A percentile compares a stretch with the other conserved stretches of the same genome.
Conservation (phyloP, 2,888 invertebrate species). For the Unio pictorum region DNA sequence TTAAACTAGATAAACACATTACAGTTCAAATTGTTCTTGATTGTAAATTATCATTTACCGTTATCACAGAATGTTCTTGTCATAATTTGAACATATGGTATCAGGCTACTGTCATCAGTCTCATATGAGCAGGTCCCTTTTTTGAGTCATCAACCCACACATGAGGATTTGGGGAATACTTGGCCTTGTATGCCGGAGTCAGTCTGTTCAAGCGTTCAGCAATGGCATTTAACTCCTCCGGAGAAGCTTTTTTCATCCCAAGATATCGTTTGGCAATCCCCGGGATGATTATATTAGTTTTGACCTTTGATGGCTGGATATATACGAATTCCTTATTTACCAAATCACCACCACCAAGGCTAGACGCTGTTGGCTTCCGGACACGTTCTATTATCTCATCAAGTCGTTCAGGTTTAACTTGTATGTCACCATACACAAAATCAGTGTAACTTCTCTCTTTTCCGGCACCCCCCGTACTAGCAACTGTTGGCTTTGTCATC, state of each 20-base stretch:
- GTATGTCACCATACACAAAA: slow-evolving; percentile 50
- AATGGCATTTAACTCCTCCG: slow-evolving; percentile 48
- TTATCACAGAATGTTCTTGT: no score
- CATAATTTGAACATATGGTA: no score
- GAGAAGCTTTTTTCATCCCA: slow-evolving; percentile 44
- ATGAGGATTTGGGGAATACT: slow-evolving; percentile 51
- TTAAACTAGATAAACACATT: no score
- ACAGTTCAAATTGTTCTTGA: no score
- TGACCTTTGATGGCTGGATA: slow-evolving; percentile 43
- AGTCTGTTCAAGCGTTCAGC: slow-evolving; percentile 53
- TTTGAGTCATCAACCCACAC: slow-evolving; percentile 52
- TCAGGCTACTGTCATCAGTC: no score
- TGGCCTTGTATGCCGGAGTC: slow-evolving; percentile 57
- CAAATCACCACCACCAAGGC: slow-evolving; percentile 43
- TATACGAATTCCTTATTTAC: slow-evolving; percentile 51
- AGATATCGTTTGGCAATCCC: slow-evolving; percentile 50
- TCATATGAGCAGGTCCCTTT: slow-evolving; percentile 41
- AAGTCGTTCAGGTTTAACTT: slow-evolving; percentile 42
- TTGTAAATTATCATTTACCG: no score
- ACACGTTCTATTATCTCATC: slow-evolving; percentile 53
- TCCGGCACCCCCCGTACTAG: slow-evolving; percentile 58
- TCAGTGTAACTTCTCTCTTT: slow-evolving; percentile 51
- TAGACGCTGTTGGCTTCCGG: slow-evolving; percentile 50
- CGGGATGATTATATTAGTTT: slow-evolving; percentile 57
- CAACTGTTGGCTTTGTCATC: slow-evolving; percentile 53